These are phyloP conservation scores for Donacobius atricapilla DNA, from an alignment of 2,113 vertebrate species.

Conservation along the genomic window DNA sequence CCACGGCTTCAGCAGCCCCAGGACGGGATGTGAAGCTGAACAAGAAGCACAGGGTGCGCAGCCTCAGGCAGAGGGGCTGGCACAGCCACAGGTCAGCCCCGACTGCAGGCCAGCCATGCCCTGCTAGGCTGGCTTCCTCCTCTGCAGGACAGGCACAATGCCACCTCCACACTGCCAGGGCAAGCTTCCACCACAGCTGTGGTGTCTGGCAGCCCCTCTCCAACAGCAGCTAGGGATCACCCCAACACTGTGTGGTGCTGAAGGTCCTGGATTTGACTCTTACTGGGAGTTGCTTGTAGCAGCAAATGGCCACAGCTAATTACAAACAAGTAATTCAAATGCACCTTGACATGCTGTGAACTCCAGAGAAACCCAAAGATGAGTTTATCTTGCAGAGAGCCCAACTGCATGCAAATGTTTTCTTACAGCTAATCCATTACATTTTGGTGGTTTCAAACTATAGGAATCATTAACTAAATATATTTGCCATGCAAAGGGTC, in stretches of 20 bases:
- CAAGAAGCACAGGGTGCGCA: fast-evolving
- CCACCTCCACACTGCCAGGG: not conserved
- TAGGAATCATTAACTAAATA: not conserved
- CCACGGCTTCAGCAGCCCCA: fast-evolving
- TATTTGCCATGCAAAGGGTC: not conserved
- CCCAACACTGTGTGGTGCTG: fast-evolving
- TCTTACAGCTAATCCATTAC: not conserved
- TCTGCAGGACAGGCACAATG: not conserved
- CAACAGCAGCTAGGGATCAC: not conserved
- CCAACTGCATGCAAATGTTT: not conserved
- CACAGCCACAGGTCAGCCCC: not conserved
- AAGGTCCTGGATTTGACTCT: not conserved
- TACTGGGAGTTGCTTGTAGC: not conserved
- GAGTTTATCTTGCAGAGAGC: not conserved
- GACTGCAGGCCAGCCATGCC: not conserved
- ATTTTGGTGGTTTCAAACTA: not conserved
- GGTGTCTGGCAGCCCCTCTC: not conserved
- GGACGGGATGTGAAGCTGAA: not conserved
- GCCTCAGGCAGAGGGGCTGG: not conserved
- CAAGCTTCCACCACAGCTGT: not conserved
- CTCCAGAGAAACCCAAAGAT: not conserved
- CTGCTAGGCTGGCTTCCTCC: not conserved
- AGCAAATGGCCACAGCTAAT: not conserved
- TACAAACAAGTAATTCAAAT: not conserved
- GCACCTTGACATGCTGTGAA: not conserved